Base-by-base conservation (phyloP, 1,140 invertebrate genomes). In the Reticulitermes speratus region DNA sequence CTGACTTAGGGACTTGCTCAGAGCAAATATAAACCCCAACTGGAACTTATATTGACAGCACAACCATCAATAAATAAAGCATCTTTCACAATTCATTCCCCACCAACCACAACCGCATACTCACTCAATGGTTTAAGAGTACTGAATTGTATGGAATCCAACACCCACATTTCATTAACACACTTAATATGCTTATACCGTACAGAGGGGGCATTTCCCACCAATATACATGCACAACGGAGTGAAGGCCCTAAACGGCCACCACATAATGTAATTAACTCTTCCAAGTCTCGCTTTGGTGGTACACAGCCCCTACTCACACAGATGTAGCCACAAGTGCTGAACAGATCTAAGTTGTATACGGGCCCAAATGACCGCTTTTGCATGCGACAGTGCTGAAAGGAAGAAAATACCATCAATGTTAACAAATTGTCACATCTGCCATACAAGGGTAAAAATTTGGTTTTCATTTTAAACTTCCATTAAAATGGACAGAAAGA, bases 331-430 rank as follows among this genome's bases (percentile, higher is more conserved):
- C 92, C 92, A 87, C 91, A 90, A 87, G 89, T 88, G 19, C 89
- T 87, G 85, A 93, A 93, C 25, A 93, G 88, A 87, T 93, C 91
- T 85, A 91, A 90, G 14, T 89, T 89, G 88, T 91, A 93, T 75
- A 89, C 88, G 52, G 89, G 82, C 16, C 92, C 92, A 88, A 93
- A 93, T 8, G 92, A 91, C 89, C 92, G 90, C 5, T 92, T 89
- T 88, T 93, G 90, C 0, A 90, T 86, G 32, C 92, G 90, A 87
- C 90, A 91, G 88, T 91, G 90, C 91, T 93, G 87, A 7, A 83
- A 48, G 89, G 89, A 89, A 87, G 88, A 88, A 87, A 48, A 44
- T n/a, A 85, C 32, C 85, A 59, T 87, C 89, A 91, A 90, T 88
- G 88, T 90, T 48, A 9, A 48, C 14, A 48, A 0, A 1, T 48